Base-by-base conservation (phyloP, 2,113 vertebrate genomes). In the Leucopsar rothschildi region DNA sequence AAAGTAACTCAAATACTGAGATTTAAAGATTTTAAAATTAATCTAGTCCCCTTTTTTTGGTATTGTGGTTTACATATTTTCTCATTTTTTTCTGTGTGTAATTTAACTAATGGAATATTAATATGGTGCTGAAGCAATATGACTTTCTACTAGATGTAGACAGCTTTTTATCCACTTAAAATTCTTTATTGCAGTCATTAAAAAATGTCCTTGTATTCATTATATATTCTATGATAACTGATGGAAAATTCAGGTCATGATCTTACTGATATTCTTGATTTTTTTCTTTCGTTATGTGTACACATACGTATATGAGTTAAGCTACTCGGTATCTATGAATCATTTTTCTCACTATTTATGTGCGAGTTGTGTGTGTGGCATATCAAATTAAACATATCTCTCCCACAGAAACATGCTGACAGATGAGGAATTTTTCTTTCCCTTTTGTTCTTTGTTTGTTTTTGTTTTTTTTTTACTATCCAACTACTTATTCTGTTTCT, bases 381-480 rank as follows among this genome's bases (percentile, higher is more conserved):
- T 59, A 68, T 55, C 9, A 84, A 92, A 82, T 22, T 19, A 75
- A 75, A 84, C 2, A 6, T 44, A 7, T 8, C 9, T 77, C 13
- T 82, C 9, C 33, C 42, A 47, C 6, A 70, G 28, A 70, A 82
- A 20, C 0, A 12, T 37, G 59, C 13, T 20, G 10, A 47, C 2
- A 44, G 22, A 8, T 0, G 7, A 55, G 8, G 13, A 29, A 49
- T 33, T 35, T 64, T 25, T 13, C 22, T 6, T 20, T 33, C 4
- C 1, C 5, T 56, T 35, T 50, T 65, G 0, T 6, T 9, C 9
- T 11, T 22, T 18, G 8, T 12, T 53, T 11, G 10, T 17, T 11
- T 22, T 52, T 17, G 37, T 37, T 37, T 52, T 17, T 33, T 40
- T 59, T 40, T n/a, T 15, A 3, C 2, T 59, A 25, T 40, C 3